These are phyloP conservation scores for Sebastes cheni DNA, from an alignment of 2,797 vertebrate species.

Conservation along the genomic window DNA sequence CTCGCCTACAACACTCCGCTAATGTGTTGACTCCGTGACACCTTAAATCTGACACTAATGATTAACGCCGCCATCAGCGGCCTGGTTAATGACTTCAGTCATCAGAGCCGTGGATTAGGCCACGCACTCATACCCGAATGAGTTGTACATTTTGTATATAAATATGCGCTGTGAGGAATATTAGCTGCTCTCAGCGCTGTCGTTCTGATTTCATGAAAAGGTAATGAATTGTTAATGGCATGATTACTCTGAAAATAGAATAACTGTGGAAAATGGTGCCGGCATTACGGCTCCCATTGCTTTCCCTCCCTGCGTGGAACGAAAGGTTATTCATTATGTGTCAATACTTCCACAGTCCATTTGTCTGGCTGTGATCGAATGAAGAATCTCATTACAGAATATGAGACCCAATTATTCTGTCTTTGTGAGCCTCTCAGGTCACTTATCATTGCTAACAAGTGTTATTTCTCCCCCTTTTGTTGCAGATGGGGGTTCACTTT, in stretches of 20 bases:
- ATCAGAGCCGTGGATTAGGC: slow-evolving; percentile 53
- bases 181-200: slow-evolving; percentile 57
- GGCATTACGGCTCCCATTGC: slow-evolving; percentile 42
- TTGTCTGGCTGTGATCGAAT: slow-evolving; percentile 59
- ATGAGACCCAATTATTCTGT: slow-evolving; percentile 48
- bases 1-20: slow-evolving; percentile 34
- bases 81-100: slow-evolving; percentile 57
- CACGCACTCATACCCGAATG: slow-evolving; percentile 17
- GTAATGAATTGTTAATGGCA: slow-evolving; percentile 73
- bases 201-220: slow-evolving; percentile 58
- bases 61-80: slow-evolving; percentile 37
- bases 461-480: neutral
- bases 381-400: slow-evolving; percentile 53
- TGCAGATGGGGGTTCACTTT: slow-evolving; percentile 7
- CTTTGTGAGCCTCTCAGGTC: slow-evolving; percentile 27
- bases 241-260: slow-evolving; percentile 67
- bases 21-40: slow-evolving; percentile 67
- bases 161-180: slow-evolving; percentile 58
- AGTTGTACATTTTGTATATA: slow-evolving; percentile 47
- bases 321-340: slow-evolving; percentile 61
- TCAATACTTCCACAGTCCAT: slow-evolving; percentile 54
- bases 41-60: slow-evolving; percentile 58
- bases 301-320: slow-evolving; percentile 37
- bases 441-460: slow-evolving; percentile 46
- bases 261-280: slow-evolving; percentile 52